Percentiles rank a stretch among this genome's conserved stretches.
These are phyloP conservation scores for Desoria tigrina DNA, from an alignment of 2,888 invertebrate species.

Conservation along the genomic window DNA sequence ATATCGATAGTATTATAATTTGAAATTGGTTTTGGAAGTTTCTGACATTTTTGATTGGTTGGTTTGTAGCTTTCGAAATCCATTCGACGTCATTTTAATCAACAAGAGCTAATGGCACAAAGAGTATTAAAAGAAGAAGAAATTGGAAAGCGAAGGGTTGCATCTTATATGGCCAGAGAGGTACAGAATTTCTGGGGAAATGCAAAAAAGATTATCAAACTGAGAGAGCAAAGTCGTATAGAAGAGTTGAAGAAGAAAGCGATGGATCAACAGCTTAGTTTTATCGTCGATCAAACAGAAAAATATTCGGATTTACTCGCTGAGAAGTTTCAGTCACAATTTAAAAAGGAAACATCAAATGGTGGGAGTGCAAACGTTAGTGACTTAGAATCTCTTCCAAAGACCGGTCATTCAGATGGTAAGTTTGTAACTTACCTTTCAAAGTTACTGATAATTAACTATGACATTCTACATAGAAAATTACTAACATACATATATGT, in stretches of 20 bases:
- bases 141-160: slow-evolving; percentile 78
- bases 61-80: slow-evolving; percentile 75
- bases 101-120: slow-evolving; percentile 63
- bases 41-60: background rate
- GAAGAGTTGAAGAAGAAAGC: slow-evolving; percentile 94
- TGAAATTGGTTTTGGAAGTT: slow-evolving; percentile 1
- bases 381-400: background rate
- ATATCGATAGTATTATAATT: background rate
- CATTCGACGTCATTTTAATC: slow-evolving; percentile 78
- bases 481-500: background rate
- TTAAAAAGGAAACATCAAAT: background rate
- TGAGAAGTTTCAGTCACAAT: slow-evolving; percentile 63
- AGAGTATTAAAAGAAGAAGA: slow-evolving; percentile 91
- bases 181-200: slow-evolving; percentile 93
- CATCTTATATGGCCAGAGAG: slow-evolving; percentile 88
- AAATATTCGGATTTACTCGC: slow-evolving; percentile 90
- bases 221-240: slow-evolving; percentile 85
- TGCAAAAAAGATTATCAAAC: slow-evolving; percentile 94
- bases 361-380: background rate
- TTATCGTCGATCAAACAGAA: slow-evolving; percentile 97
- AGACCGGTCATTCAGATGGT: slow-evolving; percentile 4
- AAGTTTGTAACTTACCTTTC: background rate
- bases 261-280: slow-evolving; percentile 92
- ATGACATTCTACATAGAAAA: background rate
- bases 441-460: background rate